Evolutionary conservation across 1,140 invertebrate genomes (phyloP).

Genomic region (Temnothorax longispinosus): DNA sequence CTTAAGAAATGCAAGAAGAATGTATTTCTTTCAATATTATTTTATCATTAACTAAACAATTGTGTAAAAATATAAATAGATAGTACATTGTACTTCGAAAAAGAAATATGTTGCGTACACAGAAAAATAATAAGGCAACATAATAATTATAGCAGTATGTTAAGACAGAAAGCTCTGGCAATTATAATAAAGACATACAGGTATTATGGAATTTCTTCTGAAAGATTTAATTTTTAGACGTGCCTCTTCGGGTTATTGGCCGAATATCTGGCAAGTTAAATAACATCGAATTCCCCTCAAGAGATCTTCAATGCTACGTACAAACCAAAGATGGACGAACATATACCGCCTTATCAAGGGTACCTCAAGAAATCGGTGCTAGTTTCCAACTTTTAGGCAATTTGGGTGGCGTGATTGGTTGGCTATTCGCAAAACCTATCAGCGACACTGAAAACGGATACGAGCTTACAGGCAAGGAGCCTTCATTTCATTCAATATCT

Average conservation of each 20-base stretch:
- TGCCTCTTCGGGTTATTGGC: conserved; percentile 94
- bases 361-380: conserved; percentile 90
- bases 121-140: background rate
- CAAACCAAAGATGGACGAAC: conserved; percentile 94
- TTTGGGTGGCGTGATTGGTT: conserved; percentile 93
- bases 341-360: conserved; percentile 95
- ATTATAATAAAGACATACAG: background rate
- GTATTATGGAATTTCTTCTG: background rate
- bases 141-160: background rate
- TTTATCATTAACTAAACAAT: background rate
- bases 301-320: conserved; percentile 97
- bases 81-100: background rate
- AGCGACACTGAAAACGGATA: conserved; percentile 94
- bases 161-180: background rate
- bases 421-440: conserved; percentile 95
- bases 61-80: background rate
- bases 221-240: conserved; percentile 85
- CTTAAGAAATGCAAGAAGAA: background rate
- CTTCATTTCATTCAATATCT: background rate
- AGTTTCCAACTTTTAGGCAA: conserved; percentile 93
- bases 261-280: conserved; percentile 94
- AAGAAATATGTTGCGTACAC: background rate
- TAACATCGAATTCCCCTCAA: conserved; percentile 89
- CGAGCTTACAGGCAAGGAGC: conserved; percentile 89
- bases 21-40: background rate